These are phyloP conservation scores for Drosophila niveifrons DNA, from an alignment of 2,888 invertebrate species.

Conservation along the genomic window DNA sequence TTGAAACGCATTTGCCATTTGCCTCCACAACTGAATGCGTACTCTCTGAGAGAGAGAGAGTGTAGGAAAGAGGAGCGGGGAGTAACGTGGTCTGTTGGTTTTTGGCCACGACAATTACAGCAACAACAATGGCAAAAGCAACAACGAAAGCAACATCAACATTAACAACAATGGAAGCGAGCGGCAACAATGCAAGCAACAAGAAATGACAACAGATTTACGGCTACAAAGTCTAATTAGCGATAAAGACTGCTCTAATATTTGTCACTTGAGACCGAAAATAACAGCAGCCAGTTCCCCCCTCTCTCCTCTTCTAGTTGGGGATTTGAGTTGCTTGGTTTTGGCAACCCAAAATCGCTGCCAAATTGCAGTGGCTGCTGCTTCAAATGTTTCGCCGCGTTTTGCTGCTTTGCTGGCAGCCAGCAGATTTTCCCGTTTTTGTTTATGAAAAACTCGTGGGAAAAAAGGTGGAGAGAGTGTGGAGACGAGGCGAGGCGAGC, in stretches of 20 bases:
- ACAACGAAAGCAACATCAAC: constrained; percentile 27
- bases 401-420: constrained; percentile 69
- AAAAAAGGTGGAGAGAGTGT: constrained; percentile 24
- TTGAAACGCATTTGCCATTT: constrained; percentile 74
- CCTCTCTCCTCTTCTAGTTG: not conserved
- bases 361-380: constrained; percentile 71
- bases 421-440: constrained; percentile 78
- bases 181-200: constrained; percentile 61
- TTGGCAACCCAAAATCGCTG: constrained; percentile 69
- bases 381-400: constrained; percentile 61
- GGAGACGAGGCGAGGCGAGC: not conserved
- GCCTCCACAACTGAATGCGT: constrained; percentile 38
- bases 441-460: constrained; percentile 74
- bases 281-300: constrained; percentile 60
- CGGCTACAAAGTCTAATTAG: constrained; percentile 81
- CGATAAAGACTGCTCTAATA: constrained; percentile 82
- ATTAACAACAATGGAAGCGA: constrained; percentile 35
- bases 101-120: constrained; percentile 64
- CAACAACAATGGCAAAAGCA: constrained; percentile 31
- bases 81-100: constrained; percentile 52
- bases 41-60: not conserved
- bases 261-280: constrained; percentile 81
- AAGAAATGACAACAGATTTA: constrained; percentile 81
- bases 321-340: constrained; percentile 18
- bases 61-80: not conserved